Evolutionary conservation across 2,113 vertebrate genomes (phyloP).

Genomic region (Rostratula benghalensis): DNA sequence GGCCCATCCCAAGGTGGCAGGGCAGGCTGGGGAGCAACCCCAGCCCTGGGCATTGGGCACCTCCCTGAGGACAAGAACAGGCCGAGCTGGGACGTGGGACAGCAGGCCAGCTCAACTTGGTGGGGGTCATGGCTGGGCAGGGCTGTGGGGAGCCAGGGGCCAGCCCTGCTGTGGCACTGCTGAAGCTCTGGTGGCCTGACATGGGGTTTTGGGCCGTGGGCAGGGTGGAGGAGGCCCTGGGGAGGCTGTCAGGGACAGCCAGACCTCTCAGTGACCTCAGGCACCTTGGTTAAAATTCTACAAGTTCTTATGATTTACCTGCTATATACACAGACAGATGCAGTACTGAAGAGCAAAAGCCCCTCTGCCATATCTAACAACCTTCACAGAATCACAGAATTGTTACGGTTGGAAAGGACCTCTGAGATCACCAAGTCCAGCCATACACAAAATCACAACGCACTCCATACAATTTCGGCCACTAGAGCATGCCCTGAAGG

Average conservation of each 20-base stretch:
- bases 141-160: background rate
- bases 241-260: background rate
- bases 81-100: fast-evolving
- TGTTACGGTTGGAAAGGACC: no score
- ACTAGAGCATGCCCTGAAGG: no score
- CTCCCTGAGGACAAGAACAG: fast-evolving
- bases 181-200: background rate
- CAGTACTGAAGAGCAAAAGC: background rate
- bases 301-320: background rate
- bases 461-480: no score
- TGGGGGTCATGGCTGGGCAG: fast-evolving
- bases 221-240: background rate
- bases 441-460: no score
- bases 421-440: no score
- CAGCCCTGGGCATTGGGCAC: fast-evolving
- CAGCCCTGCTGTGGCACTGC: fast-evolving
- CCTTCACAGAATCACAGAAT: background rate
- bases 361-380: background rate
- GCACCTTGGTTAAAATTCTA: background rate
- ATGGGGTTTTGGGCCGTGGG: background rate
- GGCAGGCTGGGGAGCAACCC: background rate
- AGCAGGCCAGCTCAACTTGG: no score
- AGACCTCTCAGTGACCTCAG: background rate
- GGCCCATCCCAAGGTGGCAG: background rate
- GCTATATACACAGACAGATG: background rate